Evolutionary conservation across 2,113 vertebrate species (phyloP).

Genomic region (Coptodon bakossiorum): DNA sequence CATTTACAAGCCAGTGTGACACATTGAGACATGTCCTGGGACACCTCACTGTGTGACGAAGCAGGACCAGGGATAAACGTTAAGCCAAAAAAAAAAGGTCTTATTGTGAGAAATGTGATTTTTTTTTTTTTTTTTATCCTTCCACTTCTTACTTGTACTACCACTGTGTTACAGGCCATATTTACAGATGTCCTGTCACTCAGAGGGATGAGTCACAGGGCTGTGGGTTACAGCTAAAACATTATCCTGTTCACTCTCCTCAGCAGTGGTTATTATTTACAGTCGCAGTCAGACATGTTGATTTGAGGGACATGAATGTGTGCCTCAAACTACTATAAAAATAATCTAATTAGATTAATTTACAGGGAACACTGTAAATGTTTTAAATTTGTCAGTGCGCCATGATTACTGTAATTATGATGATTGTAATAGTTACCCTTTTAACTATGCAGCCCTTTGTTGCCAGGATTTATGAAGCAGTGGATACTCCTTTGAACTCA

Average conservation of each 20-base stretch:
- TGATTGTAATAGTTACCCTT: not conserved
- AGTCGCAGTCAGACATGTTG: not conserved
- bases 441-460: constrained; percentile 1
- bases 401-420: not conserved
- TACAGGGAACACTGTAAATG: not conserved
- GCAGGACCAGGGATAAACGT: not conserved
- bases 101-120: not conserved
- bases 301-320: not conserved
- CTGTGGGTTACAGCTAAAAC: not conserved
- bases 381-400: not conserved
- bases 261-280: not conserved
- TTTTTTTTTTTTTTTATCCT: not conserved
- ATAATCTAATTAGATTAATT: not conserved
- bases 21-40: not conserved
- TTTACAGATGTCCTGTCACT: not conserved
- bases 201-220: not conserved
- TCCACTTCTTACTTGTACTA: not conserved
- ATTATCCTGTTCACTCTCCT: not conserved
- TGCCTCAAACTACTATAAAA: not conserved
- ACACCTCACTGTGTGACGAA: not conserved
- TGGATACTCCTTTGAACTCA: not conserved
- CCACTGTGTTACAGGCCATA: not conserved
- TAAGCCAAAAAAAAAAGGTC: not conserved
- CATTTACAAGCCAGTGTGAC: constrained; percentile 8
- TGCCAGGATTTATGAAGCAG: not conserved